Conservation (phyloP, 35 echinoderm and acorn worm species). For the Ophiothrix spiculata region DNA sequence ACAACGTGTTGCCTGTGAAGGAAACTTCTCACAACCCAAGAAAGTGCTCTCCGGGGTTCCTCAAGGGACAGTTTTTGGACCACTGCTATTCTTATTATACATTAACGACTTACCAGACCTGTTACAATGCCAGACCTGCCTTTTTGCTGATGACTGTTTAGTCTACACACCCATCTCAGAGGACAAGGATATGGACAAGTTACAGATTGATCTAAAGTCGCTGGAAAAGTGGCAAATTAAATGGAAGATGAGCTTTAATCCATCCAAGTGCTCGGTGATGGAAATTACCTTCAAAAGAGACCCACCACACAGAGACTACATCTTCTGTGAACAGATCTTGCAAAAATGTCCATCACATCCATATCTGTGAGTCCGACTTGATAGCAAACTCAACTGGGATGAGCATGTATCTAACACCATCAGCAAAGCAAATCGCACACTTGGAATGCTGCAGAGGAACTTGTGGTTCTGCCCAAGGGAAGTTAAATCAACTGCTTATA, state of each 20-base stretch:
- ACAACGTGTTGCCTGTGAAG: conserved; percentile 31
- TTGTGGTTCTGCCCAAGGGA: too few relatives aligned
- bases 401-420: too few relatives aligned
- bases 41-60: neutral
- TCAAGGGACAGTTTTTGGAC: conserved; percentile 7
- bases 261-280: neutral
- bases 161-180: neutral
- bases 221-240: conserved; percentile 9
- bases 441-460: too few relatives aligned
- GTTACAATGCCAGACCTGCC: neutral
- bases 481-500: too few relatives aligned
- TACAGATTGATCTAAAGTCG: neutral
- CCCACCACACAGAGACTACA: too few relatives aligned
- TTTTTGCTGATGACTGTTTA: conserved; percentile 16
- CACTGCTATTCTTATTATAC: conserved; percentile 2
- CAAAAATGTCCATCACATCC: too few relatives aligned
- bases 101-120: conserved; percentile 26
- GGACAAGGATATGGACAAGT: neutral
- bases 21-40: neutral
- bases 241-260: conserved; percentile 28
- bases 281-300: neutral
- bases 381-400: too few relatives aligned
- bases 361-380: too few relatives aligned
- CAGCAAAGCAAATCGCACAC: too few relatives aligned
- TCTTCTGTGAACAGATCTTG: too few relatives aligned